Percentiles rank a stretch among this genome's conserved stretches.
Conservation (phyloP, 2,888 invertebrate species). For the Drosophila limbata region DNA sequence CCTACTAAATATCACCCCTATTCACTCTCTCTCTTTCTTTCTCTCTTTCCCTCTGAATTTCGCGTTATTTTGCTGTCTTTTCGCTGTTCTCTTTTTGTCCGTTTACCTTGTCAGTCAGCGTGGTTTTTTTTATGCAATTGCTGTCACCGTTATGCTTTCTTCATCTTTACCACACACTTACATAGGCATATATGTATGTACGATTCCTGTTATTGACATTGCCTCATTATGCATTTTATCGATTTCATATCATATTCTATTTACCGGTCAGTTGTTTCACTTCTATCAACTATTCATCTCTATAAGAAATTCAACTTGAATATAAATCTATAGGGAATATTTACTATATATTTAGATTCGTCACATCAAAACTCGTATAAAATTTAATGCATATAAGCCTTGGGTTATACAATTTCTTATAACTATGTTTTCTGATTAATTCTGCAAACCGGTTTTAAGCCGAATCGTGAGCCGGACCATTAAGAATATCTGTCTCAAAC, state of each 20-base stretch:
- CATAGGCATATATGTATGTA: background rate
- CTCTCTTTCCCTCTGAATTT: conserved; percentile 1
- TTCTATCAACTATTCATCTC: conserved; percentile 19
- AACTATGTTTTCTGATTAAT: too few relatives aligned
- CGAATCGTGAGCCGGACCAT: too few relatives aligned
- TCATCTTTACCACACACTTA: conserved; percentile 17
- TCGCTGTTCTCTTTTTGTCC: conserved; percentile 35
- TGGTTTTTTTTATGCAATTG: conserved; percentile 28
- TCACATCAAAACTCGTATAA: too few relatives aligned
- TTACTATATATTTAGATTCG: background rate
- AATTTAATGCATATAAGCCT: too few relatives aligned
- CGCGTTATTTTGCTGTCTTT: conserved; percentile 17
- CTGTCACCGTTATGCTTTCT: conserved; percentile 53
- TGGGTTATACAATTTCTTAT: too few relatives aligned
- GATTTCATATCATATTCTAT: conserved; percentile 55
- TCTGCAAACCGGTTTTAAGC: too few relatives aligned
- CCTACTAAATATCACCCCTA: conserved; percentile 29
- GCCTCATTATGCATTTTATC: conserved; percentile 57
- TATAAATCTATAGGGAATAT: too few relatives aligned
- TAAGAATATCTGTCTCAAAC: too few relatives aligned
- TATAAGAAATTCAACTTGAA: conserved; percentile 4
- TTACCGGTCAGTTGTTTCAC: conserved; percentile 28
- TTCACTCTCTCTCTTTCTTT: background rate
- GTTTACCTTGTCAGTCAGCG: conserved; percentile 37
- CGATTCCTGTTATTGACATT: conserved; percentile 49